Evolutionary conservation across 1,140 invertebrate species (phyloP).

Genomic region (Leptinotarsa defecta): DNA sequence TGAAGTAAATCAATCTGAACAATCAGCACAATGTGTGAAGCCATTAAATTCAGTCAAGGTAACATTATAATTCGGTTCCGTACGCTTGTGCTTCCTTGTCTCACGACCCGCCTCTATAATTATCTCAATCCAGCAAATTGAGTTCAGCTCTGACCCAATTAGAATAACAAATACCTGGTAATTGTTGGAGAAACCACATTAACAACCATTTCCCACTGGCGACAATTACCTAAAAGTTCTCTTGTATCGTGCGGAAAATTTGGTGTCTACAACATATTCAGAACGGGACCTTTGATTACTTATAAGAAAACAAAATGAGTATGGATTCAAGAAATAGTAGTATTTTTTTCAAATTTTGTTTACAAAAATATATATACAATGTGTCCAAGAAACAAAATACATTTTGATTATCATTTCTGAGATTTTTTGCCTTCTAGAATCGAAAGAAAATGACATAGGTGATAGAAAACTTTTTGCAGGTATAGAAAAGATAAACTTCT

Average conservation of each 20-base stretch:
- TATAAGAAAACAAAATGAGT: too few species aligned
- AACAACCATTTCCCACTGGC: not conserved
- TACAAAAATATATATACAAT: too few species aligned
- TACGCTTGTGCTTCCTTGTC: not conserved
- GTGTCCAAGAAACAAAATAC: too few species aligned
- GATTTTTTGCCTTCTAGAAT: too few species aligned
- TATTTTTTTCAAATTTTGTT: too few species aligned
- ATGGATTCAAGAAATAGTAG: too few species aligned
- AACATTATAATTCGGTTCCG: not conserved
- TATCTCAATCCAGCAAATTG: not conserved
- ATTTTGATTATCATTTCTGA: too few species aligned
- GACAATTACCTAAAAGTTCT: not conserved
- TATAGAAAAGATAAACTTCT: too few species aligned
- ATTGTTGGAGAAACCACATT: not conserved
- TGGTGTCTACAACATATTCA: too few species aligned
- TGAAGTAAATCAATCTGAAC: not conserved
- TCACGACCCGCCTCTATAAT: not conserved
- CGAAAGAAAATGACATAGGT: too few species aligned
- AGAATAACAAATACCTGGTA: slow-evolving; percentile 3
- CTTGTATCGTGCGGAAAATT: not conserved
- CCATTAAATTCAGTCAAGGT: not conserved
- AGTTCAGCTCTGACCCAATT: slow-evolving; percentile 5
- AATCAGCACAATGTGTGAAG: not conserved
- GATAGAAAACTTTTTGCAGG: too few species aligned
- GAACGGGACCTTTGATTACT: too few species aligned